These are phyloP conservation scores for Myiothlypis coronata DNA, from an alignment of 2,797 vertebrate species.

Conservation along the genomic window DNA sequence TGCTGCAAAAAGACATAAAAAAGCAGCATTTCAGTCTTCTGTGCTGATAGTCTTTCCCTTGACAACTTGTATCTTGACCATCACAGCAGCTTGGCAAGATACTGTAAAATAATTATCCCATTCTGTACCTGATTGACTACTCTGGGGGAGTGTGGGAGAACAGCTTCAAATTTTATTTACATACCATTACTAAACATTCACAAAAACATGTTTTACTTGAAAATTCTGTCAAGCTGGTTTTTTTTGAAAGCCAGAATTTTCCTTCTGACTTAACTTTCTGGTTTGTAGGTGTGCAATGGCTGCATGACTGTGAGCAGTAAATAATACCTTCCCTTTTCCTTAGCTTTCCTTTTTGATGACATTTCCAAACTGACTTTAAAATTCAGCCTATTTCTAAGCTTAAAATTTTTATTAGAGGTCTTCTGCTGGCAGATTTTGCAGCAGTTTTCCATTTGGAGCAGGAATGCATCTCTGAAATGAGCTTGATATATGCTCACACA, in stretches of 20 bases:
- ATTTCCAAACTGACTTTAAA: not conserved
- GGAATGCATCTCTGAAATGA: not conserved
- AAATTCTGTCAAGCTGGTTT: not conserved
- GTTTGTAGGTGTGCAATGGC: not conserved
- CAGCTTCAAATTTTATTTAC: not conserved
- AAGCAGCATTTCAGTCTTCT: not conserved
- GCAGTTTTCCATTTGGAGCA: not conserved
- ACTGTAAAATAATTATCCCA: accelerated
- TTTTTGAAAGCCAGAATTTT: not conserved
- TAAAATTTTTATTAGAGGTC: not conserved
- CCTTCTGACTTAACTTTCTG: not conserved
- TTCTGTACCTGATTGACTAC: not conserved
- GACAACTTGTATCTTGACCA: not conserved
- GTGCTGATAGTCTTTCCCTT: not conserved
- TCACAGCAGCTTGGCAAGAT: not conserved
- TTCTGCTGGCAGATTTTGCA: not conserved
- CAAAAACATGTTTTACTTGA: not conserved
- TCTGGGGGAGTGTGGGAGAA: not conserved
- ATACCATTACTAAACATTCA: not conserved
- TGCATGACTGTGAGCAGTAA: not conserved
- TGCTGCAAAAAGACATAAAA: not conserved
- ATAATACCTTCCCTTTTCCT: not conserved
- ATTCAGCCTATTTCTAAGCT: not conserved
- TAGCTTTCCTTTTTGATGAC: not conserved
- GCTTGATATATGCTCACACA: not conserved